phyloP scores from a whole-genome alignment of 2,888 invertebrate genomes.

The Chrysodeixis includens region DNA sequence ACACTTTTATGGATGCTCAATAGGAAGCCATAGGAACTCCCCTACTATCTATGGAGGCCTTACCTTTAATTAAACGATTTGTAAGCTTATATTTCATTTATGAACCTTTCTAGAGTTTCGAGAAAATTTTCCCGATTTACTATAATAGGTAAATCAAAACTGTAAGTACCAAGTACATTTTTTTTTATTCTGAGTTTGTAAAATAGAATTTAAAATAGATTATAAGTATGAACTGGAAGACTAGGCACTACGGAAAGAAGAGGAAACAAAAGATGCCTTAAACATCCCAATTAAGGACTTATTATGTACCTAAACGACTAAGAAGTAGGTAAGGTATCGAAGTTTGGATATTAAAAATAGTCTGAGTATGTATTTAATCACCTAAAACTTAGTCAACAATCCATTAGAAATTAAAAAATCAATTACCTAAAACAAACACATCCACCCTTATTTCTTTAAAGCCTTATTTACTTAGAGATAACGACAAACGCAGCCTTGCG shows the following conservation, averaged over 20 bases:
- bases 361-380: slow-evolving; percentile 17
- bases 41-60: neutral
- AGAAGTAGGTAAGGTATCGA: neutral
- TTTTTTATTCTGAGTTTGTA: no score
- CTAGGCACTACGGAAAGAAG: no score
- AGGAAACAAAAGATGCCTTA: no score
- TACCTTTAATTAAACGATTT: neutral
- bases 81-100: neutral
- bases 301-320: no score
- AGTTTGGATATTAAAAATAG: neutral
- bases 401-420: slow-evolving; percentile 46
- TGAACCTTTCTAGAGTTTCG: no score
- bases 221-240: no score
- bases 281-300: no score
- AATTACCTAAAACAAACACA: slow-evolving; percentile 52
- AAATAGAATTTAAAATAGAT: no score
- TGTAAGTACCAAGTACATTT: no score
- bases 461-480: slow-evolving; percentile 77
- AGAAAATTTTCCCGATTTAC: no score
- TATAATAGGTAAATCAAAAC: no score
- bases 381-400: slow-evolving; percentile 2
- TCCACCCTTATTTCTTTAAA: slow-evolving; percentile 58
- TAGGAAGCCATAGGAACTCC: neutral
- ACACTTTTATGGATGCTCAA: neutral
- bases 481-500: slow-evolving; percentile 73